Percentiles rank a stretch among this genome's conserved stretches.
Conservation (phyloP, 2,113 vertebrate species). For the Eulemur rufifrons region DNA sequence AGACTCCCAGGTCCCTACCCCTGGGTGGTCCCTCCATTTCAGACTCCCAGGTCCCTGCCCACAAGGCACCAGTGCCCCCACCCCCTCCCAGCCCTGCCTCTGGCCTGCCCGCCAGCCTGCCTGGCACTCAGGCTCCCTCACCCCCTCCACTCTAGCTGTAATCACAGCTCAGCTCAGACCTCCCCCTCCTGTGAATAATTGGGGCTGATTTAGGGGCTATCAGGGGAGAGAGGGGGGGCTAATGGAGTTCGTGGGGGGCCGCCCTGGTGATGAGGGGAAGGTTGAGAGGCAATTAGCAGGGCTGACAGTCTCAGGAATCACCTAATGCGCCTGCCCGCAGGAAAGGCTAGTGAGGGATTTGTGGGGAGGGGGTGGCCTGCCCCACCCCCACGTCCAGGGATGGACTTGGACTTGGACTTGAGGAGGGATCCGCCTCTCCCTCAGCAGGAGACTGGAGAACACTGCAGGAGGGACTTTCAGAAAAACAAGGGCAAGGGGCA, state of each 20-base stretch:
- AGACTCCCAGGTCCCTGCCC: background rate
- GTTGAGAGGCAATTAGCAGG: slow-evolving; percentile 77
- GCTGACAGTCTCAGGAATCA: slow-evolving; percentile 68
- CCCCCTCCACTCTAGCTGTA: slow-evolving; percentile 45
- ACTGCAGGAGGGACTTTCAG: background rate
- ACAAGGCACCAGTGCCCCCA: no score
- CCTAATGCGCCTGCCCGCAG: slow-evolving; percentile 54
- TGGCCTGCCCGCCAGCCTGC: background rate
- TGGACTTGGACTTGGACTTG: slow-evolving; percentile 55
- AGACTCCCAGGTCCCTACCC: background rate
- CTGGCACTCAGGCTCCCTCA: background rate
- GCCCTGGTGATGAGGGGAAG: slow-evolving; percentile 67
- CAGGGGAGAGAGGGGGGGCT: slow-evolving; percentile 60
- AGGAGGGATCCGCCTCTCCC: background rate
- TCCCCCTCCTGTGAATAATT: slow-evolving; percentile 64
- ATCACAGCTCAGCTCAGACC: slow-evolving; percentile 66
- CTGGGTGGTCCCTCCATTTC: background rate
- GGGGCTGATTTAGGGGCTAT: slow-evolving; percentile 77
- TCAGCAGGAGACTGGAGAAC: background rate
- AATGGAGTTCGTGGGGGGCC: slow-evolving; percentile 75
- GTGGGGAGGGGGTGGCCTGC: background rate
- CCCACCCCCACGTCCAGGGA: background rate
- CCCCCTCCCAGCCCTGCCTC: background rate
- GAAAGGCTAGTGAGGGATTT: background rate
- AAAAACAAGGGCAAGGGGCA: background rate